A percentile compares a stretch with the other conserved stretches of the same genome.
Evolutionary conservation across 2,113 vertebrate genomes (phyloP).

Genomic region (Sinocyclocheilus anophthalmus): DNA sequence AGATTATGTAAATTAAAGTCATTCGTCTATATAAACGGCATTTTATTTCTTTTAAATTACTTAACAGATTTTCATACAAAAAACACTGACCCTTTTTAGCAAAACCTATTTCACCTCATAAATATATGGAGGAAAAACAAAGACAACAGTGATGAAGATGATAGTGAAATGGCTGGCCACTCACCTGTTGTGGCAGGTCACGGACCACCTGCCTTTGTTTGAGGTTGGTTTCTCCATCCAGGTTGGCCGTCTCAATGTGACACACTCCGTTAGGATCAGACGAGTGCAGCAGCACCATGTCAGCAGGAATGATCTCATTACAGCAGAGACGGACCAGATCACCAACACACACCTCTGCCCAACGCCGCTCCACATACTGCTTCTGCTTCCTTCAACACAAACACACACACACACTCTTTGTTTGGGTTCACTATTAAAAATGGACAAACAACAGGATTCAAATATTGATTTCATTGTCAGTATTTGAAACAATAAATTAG

Average conservation of each 20-base stretch:
- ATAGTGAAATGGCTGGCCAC: background rate
- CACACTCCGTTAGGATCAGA: slow-evolving; percentile 89
- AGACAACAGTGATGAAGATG: background rate
- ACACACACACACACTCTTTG: background rate
- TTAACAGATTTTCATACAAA: background rate
- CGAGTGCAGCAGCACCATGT: slow-evolving; percentile 89
- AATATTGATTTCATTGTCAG: background rate
- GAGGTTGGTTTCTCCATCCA: slow-evolving; percentile 94
- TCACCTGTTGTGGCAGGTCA: slow-evolving; percentile 81
- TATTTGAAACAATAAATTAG: background rate
- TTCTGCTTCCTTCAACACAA: slow-evolving; percentile 76
- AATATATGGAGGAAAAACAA: background rate
- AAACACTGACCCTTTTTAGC: background rate
- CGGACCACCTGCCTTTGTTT: slow-evolving; percentile 91
- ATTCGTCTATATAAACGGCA: background rate
- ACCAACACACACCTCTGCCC: slow-evolving; percentile 90
- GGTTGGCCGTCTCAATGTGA: slow-evolving; percentile 89
- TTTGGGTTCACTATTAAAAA: background rate
- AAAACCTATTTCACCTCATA: background rate
- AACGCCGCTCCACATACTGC: slow-evolving; percentile 78
- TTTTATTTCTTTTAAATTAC: background rate
- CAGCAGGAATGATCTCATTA: slow-evolving; percentile 92
- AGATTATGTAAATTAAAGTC: background rate
- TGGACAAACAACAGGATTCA: background rate
- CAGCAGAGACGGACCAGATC: slow-evolving; percentile 88